Conservation (phyloP, 2,797 vertebrate genomes). For the Phataginus tricuspis region DNA sequence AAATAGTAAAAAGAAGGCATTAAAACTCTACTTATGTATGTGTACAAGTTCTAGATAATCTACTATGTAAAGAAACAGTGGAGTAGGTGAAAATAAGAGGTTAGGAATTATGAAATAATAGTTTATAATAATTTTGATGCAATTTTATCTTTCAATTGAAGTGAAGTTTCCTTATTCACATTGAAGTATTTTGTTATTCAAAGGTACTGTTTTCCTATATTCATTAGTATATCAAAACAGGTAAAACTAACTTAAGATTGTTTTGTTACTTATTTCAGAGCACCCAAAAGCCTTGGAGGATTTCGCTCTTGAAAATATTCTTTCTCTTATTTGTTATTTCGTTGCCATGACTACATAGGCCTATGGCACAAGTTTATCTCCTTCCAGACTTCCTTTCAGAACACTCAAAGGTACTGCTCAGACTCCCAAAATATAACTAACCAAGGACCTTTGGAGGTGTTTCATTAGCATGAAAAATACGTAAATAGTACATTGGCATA, state of each 20-base stretch:
- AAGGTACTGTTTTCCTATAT: conserved; percentile 51
- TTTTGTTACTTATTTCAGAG: conserved; percentile 83
- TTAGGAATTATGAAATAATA: conserved; percentile 15
- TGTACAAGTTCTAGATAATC: conserved; percentile 9
- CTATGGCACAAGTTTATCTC: conserved; percentile 93
- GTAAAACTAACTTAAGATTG: conserved; percentile 43
- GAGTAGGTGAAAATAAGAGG: conserved; percentile 30
- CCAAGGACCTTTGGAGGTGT: conserved; percentile 23
- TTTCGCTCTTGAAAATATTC: conserved; percentile 92
- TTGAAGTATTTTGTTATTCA: conserved; percentile 7
- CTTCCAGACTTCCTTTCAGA: conserved; percentile 92
- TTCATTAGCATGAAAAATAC: too few relatives aligned
- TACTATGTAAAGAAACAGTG: not conserved
- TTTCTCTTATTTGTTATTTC: conserved; percentile 93
- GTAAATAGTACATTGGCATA: too few relatives aligned
- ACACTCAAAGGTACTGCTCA: conserved; percentile 88
- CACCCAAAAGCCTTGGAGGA: conserved; percentile 88
- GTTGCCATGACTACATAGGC: conserved; percentile 93
- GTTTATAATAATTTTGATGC: not conserved
- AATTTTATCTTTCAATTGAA: conserved; percentile 35
- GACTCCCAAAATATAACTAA: conserved; percentile 10
- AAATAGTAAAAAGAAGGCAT: not conserved
- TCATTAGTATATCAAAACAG: conserved; percentile 9
- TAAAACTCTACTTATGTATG: not conserved
- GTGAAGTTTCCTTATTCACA: not conserved